Percentiles rank a stretch among this genome's conserved stretches.
Evolutionary conservation across 2,113 vertebrate genomes (phyloP).

Genomic region (Ivindomyrus marchei): DNA sequence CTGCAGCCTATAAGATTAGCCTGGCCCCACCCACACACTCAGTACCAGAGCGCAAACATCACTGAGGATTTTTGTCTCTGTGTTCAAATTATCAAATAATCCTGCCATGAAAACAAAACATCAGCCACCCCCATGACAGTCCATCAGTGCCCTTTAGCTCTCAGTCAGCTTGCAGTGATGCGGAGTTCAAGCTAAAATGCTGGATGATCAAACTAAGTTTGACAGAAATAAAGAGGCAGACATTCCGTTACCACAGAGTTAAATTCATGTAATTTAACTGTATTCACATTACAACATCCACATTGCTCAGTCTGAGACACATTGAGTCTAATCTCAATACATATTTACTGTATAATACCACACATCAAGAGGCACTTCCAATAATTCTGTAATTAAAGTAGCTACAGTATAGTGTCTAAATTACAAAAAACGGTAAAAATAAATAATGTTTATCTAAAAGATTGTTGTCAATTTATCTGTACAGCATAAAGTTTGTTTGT

Average conservation of each 20-base stretch:
- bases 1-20: not conserved
- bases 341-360: slow-evolving; percentile 83
- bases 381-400: slow-evolving; percentile 82
- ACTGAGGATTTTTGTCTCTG: not conserved
- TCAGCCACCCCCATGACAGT: not conserved
- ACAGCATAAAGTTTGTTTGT: slow-evolving; percentile 78
- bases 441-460: slow-evolving; percentile 84
- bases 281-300: slow-evolving; percentile 86
- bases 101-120: not conserved
- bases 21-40: not conserved
- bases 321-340: slow-evolving; percentile 75
- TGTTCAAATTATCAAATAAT: not conserved
- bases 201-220: not conserved
- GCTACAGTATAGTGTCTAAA: slow-evolving; percentile 85
- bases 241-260: slow-evolving; percentile 73
- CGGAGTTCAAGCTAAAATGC: not conserved
- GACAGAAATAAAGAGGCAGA: slow-evolving; percentile 37
- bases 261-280: slow-evolving; percentile 81
- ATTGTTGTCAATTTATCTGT: slow-evolving; percentile 66
- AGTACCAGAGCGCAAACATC: not conserved
- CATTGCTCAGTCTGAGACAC: slow-evolving; percentile 78
- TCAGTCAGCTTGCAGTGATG: not conserved
- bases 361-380: slow-evolving; percentile 93
- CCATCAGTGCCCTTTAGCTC: not conserved
- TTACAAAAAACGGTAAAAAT: slow-evolving; percentile 91